Evolutionary conservation across 2,888 invertebrate genomes (phyloP), one percentile per base, ranked within the genome.

Genomic region (Lochmaea capreae): DNA sequence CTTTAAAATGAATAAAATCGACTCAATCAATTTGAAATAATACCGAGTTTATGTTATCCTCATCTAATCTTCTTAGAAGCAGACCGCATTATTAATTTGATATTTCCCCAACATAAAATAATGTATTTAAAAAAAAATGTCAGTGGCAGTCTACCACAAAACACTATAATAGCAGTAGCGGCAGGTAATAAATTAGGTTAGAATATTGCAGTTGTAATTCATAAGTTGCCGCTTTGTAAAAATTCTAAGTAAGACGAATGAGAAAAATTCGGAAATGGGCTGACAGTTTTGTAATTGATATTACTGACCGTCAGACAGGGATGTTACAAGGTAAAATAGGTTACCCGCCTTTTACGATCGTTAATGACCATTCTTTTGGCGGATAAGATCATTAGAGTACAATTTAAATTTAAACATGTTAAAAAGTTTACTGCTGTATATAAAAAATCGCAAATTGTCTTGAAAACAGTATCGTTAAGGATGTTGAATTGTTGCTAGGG

Each of bases 31-130:
- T 49, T 49, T 49, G 49, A 49, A 49, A 49, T 49, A 49, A 54
- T 54, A 54, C 16, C 16, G 16, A 54, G 12, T 59, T 58, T 43
- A 14, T 12, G 67, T 66, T 52, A 26, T 49, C 46, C 26, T 52
- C 16, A 54, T 54, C 9, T 54, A 54, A 26, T 49, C 65, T 71
- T 71, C 65, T 33, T 4, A 12, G 71, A 71, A 71, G 22, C 46
- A 42, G 54, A 71, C 65, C 71, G 49, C 67, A 71, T 65, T 63
- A 72, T 70, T 75, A 75, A 72, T 72, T 75, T 70, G 52, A 75
- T 72, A 75, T 66, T 66, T 69, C 54, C 58, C 62, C 26, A 52
- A 62, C 61, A 70, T 70, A 63, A 62, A 54, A 70, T 70, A 22
- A 54, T 46, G n/a, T 33, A 9, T 54, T 16, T 54, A 9, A 54